A percentile compares a stretch with the other conserved stretches of the same genome.
Conservation (phyloP, 37 sponge, comb jelly and placozoan species). For the Lycopodina hypogea region DNA sequence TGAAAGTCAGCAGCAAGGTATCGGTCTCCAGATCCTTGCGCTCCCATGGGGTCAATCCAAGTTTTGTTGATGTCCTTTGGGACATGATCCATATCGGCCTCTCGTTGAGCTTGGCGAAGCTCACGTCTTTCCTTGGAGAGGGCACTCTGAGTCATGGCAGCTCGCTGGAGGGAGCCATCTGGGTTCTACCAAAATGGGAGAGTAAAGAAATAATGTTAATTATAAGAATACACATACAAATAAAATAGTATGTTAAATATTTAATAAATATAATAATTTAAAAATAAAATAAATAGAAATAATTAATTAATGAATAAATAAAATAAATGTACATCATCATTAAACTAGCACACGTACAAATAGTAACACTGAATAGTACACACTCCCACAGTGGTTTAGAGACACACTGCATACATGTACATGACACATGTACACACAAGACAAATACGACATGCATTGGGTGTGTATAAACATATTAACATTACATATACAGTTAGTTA, state of each 20-base stretch:
- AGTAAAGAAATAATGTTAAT: too few relatives aligned
- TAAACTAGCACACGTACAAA: too few relatives aligned
- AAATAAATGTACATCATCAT: neutral
- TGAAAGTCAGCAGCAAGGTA: conserved; percentile 74
- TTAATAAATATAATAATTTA: neutral
- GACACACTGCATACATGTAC: too few relatives aligned
- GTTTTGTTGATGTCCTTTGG: conserved; percentile 83
- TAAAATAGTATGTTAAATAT: neutral
- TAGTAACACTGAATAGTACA: too few relatives aligned
- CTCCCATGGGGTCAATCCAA: conserved; percentile 88
- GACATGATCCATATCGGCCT: conserved; percentile 83
- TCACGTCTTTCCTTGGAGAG: conserved; percentile 95
- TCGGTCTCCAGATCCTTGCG: conserved; percentile 39
- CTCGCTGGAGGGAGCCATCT: conserved; percentile 96
- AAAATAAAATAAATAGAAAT: too few relatives aligned
- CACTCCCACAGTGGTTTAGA: too few relatives aligned
- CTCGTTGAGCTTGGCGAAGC: conserved; percentile 79
- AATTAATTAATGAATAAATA: neutral
- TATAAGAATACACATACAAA: neutral
- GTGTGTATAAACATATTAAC: too few relatives aligned
- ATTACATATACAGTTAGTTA: too few relatives aligned
- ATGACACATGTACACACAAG: too few relatives aligned
- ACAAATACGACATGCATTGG: too few relatives aligned
- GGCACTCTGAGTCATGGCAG: conserved; percentile 98
- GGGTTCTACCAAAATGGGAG: too few relatives aligned